Evolutionary conservation across 2,113 vertebrate species (phyloP).

Genomic region (Gymnocephalus cernua): DNA sequence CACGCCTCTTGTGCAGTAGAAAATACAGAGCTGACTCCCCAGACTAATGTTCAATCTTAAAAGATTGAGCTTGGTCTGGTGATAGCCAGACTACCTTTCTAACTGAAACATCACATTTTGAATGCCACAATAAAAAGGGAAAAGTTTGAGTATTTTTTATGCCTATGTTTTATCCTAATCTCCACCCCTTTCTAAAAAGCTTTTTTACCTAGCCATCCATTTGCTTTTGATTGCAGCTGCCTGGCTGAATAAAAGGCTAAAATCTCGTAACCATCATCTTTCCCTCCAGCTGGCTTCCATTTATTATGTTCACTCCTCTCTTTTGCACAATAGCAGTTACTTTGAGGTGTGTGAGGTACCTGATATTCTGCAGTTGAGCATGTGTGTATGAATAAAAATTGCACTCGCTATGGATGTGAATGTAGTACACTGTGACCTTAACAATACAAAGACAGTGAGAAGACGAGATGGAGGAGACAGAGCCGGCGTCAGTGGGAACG

Average conservation of each 20-base stretch:
- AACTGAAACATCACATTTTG: conserved; percentile 41
- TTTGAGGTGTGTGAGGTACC: conserved; percentile 18
- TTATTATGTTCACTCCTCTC: conserved; percentile 24
- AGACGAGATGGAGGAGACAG: neutral
- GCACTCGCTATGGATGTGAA: conserved; percentile 5
- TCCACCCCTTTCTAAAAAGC: conserved; percentile 41
- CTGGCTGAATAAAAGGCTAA: conserved; percentile 48
- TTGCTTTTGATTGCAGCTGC: conserved; percentile 54
- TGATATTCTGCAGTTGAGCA: neutral
- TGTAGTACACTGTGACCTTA: conserved; percentile 21
- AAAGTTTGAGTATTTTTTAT: conserved; percentile 19
- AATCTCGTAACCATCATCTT: conserved; percentile 52
- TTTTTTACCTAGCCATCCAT: conserved; percentile 50
- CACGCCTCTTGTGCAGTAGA: no score
- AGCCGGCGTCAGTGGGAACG: conserved; percentile 26
- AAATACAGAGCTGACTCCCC: no score
- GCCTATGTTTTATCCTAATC: conserved; percentile 39
- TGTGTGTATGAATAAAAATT: conserved; percentile 8
- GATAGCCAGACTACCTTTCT: no score
- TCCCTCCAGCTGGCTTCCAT: conserved; percentile 47
- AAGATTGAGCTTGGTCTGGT: no score
- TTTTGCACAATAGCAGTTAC: conserved; percentile 14
- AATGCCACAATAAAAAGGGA: conserved; percentile 57
- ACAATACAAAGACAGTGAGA: conserved; percentile 14
- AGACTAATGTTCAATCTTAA: no score